These are phyloP conservation scores for Mimachlamys varia DNA, from an alignment of 2,888 invertebrate species.

Conservation along the genomic window DNA sequence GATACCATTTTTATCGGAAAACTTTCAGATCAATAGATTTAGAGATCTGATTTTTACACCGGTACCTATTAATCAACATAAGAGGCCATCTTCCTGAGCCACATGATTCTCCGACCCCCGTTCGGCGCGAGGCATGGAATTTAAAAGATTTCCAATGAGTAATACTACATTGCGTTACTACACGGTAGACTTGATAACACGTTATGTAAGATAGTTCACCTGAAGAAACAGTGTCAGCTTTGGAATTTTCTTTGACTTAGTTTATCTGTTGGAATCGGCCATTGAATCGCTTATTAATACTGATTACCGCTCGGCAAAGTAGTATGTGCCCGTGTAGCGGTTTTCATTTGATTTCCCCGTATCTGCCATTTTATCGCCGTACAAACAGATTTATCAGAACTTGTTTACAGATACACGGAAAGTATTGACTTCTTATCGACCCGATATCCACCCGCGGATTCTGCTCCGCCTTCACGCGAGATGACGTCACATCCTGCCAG, in stretches of 20 bases:
- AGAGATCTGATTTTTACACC: neutral
- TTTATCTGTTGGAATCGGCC: neutral
- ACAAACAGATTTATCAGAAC: neutral
- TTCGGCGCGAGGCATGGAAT: neutral
- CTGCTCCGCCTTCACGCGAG: constrained; percentile 8
- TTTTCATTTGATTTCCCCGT: constrained; percentile 30
- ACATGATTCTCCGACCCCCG: neutral
- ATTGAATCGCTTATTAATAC: constrained; percentile 4
- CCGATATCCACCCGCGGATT: neutral
- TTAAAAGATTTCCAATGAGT: constrained; percentile 20
- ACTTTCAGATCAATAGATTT: neutral
- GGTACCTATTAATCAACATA: neutral
- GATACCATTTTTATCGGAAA: neutral
- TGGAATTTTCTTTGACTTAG: constrained; percentile 28
- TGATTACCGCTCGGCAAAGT: neutral
- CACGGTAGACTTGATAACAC: neutral
- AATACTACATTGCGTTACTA: neutral
- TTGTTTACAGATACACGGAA: neutral
- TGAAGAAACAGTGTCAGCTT: neutral
- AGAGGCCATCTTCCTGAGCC: neutral
- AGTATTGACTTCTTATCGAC: constrained; percentile 34
- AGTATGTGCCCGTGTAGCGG: neutral
- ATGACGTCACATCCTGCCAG: constrained; percentile 28
- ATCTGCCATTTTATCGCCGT: neutral
- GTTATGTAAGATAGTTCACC: neutral